A percentile compares a stretch with the other conserved stretches of the same genome.
Evolutionary conservation across 2,888 invertebrate genomes (phyloP).

Genomic region (Eremobia ochroleuca): DNA sequence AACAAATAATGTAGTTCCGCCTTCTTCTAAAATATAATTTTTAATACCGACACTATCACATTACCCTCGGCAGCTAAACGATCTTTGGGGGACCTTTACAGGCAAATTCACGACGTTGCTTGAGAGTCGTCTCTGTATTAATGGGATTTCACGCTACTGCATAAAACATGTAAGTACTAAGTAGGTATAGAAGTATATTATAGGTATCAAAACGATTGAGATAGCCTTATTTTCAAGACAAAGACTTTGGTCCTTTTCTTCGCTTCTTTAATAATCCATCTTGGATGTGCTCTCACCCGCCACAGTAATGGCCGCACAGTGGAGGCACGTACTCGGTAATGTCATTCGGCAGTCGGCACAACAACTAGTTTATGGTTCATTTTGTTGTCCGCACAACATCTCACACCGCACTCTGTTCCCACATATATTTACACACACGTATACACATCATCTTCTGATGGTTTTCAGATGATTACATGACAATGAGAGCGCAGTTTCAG

Average conservation of each 20-base stretch:
- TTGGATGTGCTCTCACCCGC: conserved; percentile 29
- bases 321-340: conserved; percentile 85
- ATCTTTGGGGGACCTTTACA: too few relatives aligned
- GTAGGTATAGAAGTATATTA: too few relatives aligned
- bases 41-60: too few relatives aligned
- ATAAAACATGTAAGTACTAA: too few relatives aligned
- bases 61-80: too few relatives aligned
- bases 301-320: conserved; percentile 69
- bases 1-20: too few relatives aligned
- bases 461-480: conserved; percentile 23
- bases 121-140: too few relatives aligned
- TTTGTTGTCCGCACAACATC: conserved; percentile 74
- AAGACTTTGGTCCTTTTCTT: background rate
- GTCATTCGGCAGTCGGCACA: conserved; percentile 86
- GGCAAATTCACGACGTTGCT: too few relatives aligned
- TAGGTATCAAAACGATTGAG: background rate
- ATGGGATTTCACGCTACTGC: too few relatives aligned
- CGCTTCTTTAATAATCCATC: background rate
- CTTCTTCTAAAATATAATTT: too few relatives aligned
- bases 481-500: background rate
- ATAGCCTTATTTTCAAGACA: background rate
- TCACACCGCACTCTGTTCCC: conserved; percentile 57
- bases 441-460: conserved; percentile 20
- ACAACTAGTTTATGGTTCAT: conserved; percentile 86
- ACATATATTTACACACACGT: conserved; percentile 27